Percentiles rank a stretch among this genome's conserved stretches.
These are phyloP conservation scores for Passer montanus DNA, from an alignment of 2,113 vertebrate genomes.

Conservation along the genomic window DNA sequence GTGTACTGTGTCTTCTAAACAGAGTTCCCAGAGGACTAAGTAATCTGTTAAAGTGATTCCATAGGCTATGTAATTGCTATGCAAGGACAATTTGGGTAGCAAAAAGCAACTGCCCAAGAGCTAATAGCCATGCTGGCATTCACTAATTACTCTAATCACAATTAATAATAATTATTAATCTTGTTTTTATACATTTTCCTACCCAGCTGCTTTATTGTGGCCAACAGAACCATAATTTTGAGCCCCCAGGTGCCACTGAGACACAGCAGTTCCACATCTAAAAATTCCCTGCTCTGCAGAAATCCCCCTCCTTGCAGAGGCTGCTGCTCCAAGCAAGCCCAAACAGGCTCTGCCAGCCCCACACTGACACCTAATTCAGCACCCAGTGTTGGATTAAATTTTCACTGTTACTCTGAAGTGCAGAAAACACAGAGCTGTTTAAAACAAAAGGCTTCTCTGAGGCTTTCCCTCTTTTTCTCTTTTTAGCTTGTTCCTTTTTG, in stretches of 20 bases:
- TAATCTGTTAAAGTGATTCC: not conserved
- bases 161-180: not conserved
- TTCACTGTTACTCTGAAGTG: not conserved
- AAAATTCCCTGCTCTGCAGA: fast-evolving
- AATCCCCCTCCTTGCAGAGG: not conserved
- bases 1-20: not conserved
- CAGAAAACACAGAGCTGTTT: not conserved
- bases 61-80: not conserved
- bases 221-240: not conserved
- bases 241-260: not conserved
- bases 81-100: not conserved
- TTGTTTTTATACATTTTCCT: not conserved
- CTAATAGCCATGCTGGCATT: not conserved
- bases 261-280: not conserved
- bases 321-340: not conserved
- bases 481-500: not conserved
- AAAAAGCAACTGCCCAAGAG: not conserved
- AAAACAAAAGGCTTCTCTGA: not conserved
- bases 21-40: not conserved
- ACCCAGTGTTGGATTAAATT: not conserved
- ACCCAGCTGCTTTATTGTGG: not conserved
- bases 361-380: not conserved
- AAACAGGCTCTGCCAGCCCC: not conserved
- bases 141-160: not conserved
- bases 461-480: not conserved